Evolutionary conservation across 2,888 invertebrate genomes (phyloP), one percentile per base, ranked within the genome.

Genomic region (Scaptodrosophila latifasciaeformis): DNA sequence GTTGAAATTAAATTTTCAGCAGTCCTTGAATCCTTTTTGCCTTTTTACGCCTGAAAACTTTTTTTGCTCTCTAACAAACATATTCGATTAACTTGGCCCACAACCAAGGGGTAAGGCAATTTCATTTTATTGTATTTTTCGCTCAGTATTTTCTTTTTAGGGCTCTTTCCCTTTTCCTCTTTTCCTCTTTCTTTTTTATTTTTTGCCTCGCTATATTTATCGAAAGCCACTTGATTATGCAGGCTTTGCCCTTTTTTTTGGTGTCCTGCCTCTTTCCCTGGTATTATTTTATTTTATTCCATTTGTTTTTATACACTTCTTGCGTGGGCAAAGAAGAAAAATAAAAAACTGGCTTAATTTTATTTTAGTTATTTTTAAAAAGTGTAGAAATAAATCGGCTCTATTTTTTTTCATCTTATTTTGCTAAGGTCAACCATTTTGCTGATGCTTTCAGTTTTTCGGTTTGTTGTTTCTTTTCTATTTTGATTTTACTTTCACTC

Each of bases 211-310:
- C 40, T 10, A 10, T 74, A 79, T 81, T 81, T 81, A 80, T 72
- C 65, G 78, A 70, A 76, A 75, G 80, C 77, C 81, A 77, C 77
- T 82, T 81, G 78, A 81, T 81, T 81, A 81, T 81, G 78, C 80
- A 69, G 72, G 76, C 69, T 78, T 65, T 59, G 65, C 59, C 76
- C 62, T 65, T 75, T 69, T 63, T 44, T 45, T 12, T 40, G 43
- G 43, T 48, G 42, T 46, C 37, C 30, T 45, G 43, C 40, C 66
- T 52, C 19, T 65, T 65, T 66, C 63, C 44, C 52, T 42, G 42
- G 59, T 37, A 53, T 59, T 59, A 45, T 44, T 49, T 55, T 24
- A 43, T 47, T 52, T 54, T 19, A 44, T 57, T 30, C 37, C 39
- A 37, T 49, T 10, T 24, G 15, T 35, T 59, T 53, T 44, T n/a